A percentile compares a stretch with the other conserved stretches of the same genome.
These are phyloP conservation scores for Agapostemon virescens DNA, from an alignment of 2,888 invertebrate genomes.

Conservation along the genomic window DNA sequence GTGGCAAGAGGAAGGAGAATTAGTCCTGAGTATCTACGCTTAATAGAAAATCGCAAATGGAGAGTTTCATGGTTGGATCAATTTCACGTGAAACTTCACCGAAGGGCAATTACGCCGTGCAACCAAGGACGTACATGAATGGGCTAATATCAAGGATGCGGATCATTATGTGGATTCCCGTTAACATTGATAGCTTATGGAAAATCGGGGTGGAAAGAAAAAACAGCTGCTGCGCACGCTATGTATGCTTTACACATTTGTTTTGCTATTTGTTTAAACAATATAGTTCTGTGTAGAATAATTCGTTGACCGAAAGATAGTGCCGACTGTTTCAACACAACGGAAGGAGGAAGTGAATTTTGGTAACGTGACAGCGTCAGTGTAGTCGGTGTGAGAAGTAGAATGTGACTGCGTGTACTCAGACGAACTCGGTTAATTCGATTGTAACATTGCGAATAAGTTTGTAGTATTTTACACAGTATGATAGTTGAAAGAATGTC, in stretches of 20 bases:
- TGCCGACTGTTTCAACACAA: neutral
- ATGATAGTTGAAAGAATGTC: too few relatives aligned
- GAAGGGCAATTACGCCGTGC: neutral
- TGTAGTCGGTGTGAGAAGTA: neutral
- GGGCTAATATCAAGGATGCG: neutral
- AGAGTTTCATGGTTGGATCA: neutral
- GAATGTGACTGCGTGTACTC: neutral
- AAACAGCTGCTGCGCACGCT: neutral
- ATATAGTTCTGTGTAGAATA: neutral
- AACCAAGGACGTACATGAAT: neutral
- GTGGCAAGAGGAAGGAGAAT: slow-evolving; percentile 9
- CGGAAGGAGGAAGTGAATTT: neutral
- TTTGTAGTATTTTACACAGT: too few relatives aligned
- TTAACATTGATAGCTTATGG: neutral
- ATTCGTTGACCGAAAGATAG: neutral
- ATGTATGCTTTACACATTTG: neutral
- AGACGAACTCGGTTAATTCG: too few relatives aligned
- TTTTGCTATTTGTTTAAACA: neutral
- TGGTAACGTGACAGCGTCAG: neutral
- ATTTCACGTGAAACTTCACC: neutral
- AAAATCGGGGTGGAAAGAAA: neutral
- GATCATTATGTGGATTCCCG: neutral
- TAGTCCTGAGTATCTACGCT: neutral
- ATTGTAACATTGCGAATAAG: too few relatives aligned
- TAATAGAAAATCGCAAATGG: slow-evolving; percentile 22